Evolutionary conservation across 1,140 invertebrate species (phyloP), one percentile per base, ranked within the genome.

Genomic region (Ceratosolen solmsi): DNA sequence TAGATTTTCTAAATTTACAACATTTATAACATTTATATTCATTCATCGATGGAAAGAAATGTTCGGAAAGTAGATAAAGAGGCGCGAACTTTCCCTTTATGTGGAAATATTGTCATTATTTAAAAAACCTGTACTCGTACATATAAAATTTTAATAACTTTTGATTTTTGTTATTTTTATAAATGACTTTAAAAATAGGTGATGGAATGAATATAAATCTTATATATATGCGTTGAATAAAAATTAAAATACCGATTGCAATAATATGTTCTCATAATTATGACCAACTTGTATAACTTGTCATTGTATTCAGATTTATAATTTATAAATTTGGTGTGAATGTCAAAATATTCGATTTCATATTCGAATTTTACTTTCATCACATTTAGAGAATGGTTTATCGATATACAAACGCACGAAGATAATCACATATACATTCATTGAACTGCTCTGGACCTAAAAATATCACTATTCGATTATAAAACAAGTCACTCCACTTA

Each of bases 401-500:
- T 27, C 0, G 60, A 80, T 30, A 70, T 51, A 70, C 30, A 80
- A 80, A 46, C 60, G 80, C 63, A 80, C 58, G 51, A 74, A 76
- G 72, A 79, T 75, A 72, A 82, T 82, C 73, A 81, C 79, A 81
- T 84, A 60, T 76, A 82, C 79, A 81, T 70, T 81, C 79, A 84
- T 81, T 79, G 74, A 78, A 84, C 76, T 76, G 83, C 78, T 84
- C 79, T 72, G 74, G 74, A 77, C 72, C 74, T 68, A 77, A 80
- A 80, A 56, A 46, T 81, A 81, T 81, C 80, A 75, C 73, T 81
- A 70, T 70, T 75, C 58, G 27, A 81, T 81, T 70, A 63, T 54
- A 70, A 81, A 81, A 75, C 58, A 20, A n/a, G 56, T 36, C n/a
- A 49, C 49, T 70, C 46, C 36, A 25, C 73, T 46, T 30, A 49